Percentiles rank a stretch among this genome's conserved stretches.
phyloP scores from a whole-genome alignment of 2,797 vertebrate genomes.

The Schizopygopsis malacanthus region DNA sequence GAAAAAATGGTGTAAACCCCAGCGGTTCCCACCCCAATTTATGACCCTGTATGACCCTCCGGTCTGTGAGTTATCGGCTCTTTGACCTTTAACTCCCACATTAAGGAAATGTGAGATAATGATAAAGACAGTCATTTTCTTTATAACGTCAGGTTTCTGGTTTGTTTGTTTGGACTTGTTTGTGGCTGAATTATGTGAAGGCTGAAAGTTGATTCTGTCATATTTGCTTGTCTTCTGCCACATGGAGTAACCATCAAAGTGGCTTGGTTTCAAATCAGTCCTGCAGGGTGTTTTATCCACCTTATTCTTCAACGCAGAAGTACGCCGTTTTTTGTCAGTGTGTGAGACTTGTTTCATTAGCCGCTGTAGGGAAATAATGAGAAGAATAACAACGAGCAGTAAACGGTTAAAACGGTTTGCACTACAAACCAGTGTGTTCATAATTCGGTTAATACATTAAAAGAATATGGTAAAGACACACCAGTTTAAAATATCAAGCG shows the following conservation, averaged over 20 bases:
- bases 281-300: no score
- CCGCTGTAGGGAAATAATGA: no score
- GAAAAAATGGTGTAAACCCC: neutral
- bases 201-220: constrained; percentile 30
- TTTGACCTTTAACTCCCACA: constrained; percentile 67
- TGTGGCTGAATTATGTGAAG: constrained; percentile 59
- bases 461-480: no score
- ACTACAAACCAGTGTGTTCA: no score
- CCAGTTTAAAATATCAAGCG: neutral
- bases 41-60: constrained; percentile 57
- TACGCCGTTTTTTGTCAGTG: no score
- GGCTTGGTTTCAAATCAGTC: neutral
- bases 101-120: constrained; percentile 39
- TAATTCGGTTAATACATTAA: no score
- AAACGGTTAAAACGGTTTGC: no score
- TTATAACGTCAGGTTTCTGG: constrained; percentile 70
- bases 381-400: no score
- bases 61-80: constrained; percentile 70
- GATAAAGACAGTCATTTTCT: constrained; percentile 75
- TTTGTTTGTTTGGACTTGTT: constrained; percentile 65
- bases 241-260: neutral
- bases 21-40: constrained; percentile 9
- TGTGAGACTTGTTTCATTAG: no score
- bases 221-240: constrained; percentile 28
- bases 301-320: no score